Evolutionary conservation across 2,888 invertebrate genomes (phyloP).

Genomic region (Cryptophagus acutangulus): DNA sequence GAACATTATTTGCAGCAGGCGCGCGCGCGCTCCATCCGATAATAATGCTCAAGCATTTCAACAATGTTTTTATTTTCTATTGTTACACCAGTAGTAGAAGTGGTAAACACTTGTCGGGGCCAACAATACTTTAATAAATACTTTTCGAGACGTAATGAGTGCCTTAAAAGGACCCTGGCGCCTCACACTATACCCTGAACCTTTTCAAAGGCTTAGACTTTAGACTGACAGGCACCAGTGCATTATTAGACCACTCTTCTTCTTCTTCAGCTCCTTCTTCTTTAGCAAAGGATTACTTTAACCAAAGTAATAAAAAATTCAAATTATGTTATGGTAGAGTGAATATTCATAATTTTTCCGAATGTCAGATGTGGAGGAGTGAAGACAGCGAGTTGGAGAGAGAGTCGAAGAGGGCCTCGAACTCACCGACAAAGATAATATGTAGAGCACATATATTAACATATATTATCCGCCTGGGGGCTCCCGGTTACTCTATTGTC

Average conservation of each 20-base stretch:
- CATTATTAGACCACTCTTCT: too few species aligned
- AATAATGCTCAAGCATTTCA: conserved; percentile 8
- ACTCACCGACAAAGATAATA: conserved; percentile 47
- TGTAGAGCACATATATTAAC: conserved; percentile 48
- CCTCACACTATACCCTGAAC: conserved; percentile 22
- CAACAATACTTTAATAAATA: conserved; percentile 41
- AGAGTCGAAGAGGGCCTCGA: conserved; percentile 33
- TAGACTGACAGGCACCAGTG: conserved; percentile 18
- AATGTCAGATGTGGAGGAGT: conserved; percentile 30
- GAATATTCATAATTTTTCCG: conserved; percentile 20
- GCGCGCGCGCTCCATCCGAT: too few species aligned
- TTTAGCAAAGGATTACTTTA: too few species aligned
- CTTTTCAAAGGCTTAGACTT: conserved; percentile 18
- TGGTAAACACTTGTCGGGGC: conserved; percentile 39
- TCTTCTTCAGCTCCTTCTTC: too few species aligned
- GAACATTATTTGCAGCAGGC: background rate
- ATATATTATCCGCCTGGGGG: conserved; percentile 41
- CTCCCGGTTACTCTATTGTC: conserved; percentile 28
- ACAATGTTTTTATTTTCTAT: conserved; percentile 33
- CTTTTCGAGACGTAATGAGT: conserved; percentile 39
- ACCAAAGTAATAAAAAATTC: too few species aligned
- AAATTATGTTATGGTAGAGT: conserved; percentile 23
- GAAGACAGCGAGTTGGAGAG: conserved; percentile 24
- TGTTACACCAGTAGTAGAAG: conserved; percentile 32
- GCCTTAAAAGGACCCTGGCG: conserved; percentile 38